Evolutionary conservation across 23 tunicate species (phyloP).

Genomic region (Styela clava): DNA sequence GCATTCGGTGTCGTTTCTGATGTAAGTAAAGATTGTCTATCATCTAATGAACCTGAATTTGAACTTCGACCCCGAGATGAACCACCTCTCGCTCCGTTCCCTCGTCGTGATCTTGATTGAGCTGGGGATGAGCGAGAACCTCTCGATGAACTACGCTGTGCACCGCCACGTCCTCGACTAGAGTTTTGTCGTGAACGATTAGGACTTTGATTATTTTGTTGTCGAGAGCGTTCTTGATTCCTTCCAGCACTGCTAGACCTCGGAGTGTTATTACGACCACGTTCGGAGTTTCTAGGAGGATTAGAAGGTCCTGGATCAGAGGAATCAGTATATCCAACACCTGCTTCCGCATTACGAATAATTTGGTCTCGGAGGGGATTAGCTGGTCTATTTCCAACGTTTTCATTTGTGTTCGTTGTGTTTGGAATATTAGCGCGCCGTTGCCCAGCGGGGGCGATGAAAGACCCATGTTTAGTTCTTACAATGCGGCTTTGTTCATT

Average conservation of each 20-base stretch:
- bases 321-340: not conserved
- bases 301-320: not conserved
- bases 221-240: not conserved
- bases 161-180: not conserved
- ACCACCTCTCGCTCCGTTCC: not conserved
- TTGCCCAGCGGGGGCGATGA: constrained; percentile 6
- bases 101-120: not conserved
- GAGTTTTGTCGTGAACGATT: not conserved
- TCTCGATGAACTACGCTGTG: not conserved
- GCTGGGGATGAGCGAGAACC: not conserved
- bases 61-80: not conserved
- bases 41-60: not conserved
- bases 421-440: too few relatives aligned
- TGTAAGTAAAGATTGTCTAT: not conserved
- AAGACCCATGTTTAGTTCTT: constrained; percentile 39
- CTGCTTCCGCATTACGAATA: not conserved
- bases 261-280: not conserved
- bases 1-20: not conserved
- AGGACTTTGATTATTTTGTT: not conserved
- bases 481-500: constrained; percentile 29
- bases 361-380: not conserved
- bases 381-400: not conserved
- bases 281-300: not conserved
- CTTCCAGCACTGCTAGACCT: not conserved
- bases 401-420: not conserved